Evolutionary conservation across 2,888 invertebrate genomes (phyloP), one percentile per base, ranked within the genome.

Genomic region (Diarsia rubi): DNA sequence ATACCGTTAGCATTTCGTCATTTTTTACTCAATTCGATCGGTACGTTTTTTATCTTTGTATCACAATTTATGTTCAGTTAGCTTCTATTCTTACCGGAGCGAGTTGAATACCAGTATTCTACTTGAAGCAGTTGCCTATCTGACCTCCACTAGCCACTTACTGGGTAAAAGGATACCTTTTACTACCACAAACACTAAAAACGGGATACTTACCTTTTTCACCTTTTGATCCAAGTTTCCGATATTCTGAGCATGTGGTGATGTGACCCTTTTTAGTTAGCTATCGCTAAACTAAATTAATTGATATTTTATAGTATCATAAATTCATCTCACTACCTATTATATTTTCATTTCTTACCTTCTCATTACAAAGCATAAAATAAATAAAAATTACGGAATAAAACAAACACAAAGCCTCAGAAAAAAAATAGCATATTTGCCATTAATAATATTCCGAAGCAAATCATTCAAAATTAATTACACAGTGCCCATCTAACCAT

Each of bases 381-480:
- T 11, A 47, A 21, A n/a, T 8, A 49, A 0, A 24, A 31, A 54
- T 19, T 44, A 69, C 31, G 27, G 37, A 37, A 37, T 37, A n/a
- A 27, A 12, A 31, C 16, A 37, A 57, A 42, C 12, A 31, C n/a
- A 73, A 0, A 31, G 2, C 0, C n/a, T 12, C 14, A 37, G 12
- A 37, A 47, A 69, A 73, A 73, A 70, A 71, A 54, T n/a, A 8
- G 11, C 6, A 62, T 31, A 68, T 37, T 59, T 27, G 16, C 59
- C 37, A 72, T 72, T 60, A 71, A 66, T 76, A 66, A 66, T 76
- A 67, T 78, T 67, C 70, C 12, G 60, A n/a, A 77, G 37, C 62
- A 47, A 60, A 66, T 57, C 64, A 75, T 84, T 79, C 27, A 75
- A 76, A 75, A 78, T 75, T 79, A 87, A 87, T 82, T 74, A 84